Evolutionary conservation across 2,888 invertebrate species (phyloP).

Genomic region (Limnephilus marmoratus): DNA sequence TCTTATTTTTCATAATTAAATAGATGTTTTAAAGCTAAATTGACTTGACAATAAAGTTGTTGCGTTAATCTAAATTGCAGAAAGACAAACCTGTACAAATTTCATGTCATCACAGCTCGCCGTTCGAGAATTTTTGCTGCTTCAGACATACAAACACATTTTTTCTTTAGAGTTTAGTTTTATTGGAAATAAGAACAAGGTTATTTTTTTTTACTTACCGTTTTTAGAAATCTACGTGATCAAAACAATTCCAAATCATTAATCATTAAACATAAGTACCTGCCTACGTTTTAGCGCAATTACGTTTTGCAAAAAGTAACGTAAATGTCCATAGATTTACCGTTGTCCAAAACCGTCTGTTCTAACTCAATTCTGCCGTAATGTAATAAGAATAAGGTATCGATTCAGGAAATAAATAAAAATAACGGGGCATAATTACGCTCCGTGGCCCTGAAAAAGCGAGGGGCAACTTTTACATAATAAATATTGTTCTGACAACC

Average conservation of each 20-base stretch:
- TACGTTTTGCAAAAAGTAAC: not conserved
- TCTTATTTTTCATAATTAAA: no score
- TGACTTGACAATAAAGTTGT: not conserved
- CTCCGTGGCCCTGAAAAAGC: not conserved
- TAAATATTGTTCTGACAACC: not conserved
- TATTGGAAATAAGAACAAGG: not conserved
- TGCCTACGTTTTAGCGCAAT: not conserved
- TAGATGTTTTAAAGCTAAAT: no score
- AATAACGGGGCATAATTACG: not conserved
- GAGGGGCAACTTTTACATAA: constrained; percentile 2
- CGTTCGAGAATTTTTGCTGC: not conserved
- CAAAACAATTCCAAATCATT: not conserved
- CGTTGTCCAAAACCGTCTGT: not conserved
- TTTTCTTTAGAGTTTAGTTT: not conserved
- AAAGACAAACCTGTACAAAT: not conserved
- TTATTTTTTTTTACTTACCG: not conserved
- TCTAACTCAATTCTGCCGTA: not conserved
- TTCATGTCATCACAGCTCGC: not conserved
- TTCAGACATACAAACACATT: not conserved
- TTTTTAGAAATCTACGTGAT: not conserved
- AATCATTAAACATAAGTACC: not conserved
- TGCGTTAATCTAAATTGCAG: not conserved
- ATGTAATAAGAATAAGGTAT: not conserved
- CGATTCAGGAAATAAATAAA: constrained; percentile 2
- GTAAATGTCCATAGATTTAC: not conserved